Percentiles rank a stretch among this genome's conserved stretches.
These are phyloP conservation scores for Neodiprion fabricii DNA, from an alignment of 1,140 invertebrate species.

Conservation along the genomic window DNA sequence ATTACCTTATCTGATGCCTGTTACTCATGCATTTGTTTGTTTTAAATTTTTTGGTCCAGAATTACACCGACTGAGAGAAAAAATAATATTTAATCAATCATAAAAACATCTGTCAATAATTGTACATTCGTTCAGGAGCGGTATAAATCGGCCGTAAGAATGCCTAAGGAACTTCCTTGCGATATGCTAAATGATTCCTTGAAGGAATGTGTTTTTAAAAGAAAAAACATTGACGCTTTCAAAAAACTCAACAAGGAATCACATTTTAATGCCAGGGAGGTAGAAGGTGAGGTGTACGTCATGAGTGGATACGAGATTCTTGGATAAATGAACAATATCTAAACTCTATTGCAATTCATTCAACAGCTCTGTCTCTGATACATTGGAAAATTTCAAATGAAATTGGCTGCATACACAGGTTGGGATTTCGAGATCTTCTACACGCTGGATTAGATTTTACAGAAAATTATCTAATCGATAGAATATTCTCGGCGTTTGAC, in stretches of 20 bases:
- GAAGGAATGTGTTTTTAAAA: slow-evolving; percentile 46
- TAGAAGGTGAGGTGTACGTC: slow-evolving; percentile 58
- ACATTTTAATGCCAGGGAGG: slow-evolving; percentile 59
- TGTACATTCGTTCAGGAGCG: not conserved
- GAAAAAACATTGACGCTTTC: slow-evolving; percentile 45
- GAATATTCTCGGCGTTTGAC: slow-evolving; percentile 65
- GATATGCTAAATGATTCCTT: slow-evolving; percentile 41
- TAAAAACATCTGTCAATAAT: not conserved
- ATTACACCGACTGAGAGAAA: not conserved
- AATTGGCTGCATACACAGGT: slow-evolving; percentile 59
- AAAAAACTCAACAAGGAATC: slow-evolving; percentile 46
- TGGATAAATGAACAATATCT: slow-evolving; percentile 5
- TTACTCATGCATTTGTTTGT: not conserved
- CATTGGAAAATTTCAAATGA: slow-evolving; percentile 50
- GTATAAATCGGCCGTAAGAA: slow-evolving; percentile 27
- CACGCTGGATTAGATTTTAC: slow-evolving; percentile 76
- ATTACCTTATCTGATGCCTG: too few species aligned
- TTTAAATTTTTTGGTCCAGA: not conserved
- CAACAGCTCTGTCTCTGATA: slow-evolving; percentile 45
- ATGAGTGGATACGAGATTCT: slow-evolving; percentile 12
- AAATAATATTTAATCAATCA: not conserved
- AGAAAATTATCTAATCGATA: slow-evolving; percentile 69
- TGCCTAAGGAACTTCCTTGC: slow-evolving; percentile 39
- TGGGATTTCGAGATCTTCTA: slow-evolving; percentile 72
- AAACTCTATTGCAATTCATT: slow-evolving; percentile 21